Evolutionary conservation across 1,140 invertebrate genomes (phyloP), one percentile per base, ranked within the genome.

Genomic region (Leucophenga varia): DNA sequence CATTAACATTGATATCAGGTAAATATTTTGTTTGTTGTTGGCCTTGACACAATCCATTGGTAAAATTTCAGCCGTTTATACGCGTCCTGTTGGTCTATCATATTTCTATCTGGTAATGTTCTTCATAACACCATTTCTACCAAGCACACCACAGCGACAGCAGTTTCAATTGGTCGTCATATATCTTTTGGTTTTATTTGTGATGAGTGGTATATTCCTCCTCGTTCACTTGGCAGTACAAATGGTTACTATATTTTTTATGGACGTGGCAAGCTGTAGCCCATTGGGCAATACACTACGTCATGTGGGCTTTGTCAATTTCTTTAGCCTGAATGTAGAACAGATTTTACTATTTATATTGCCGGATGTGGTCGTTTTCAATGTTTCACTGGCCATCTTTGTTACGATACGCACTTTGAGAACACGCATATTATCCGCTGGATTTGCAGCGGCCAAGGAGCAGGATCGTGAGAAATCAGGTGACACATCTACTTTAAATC

Each of bases 301-400:
- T 3, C 42, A 52, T 51, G 2, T 65, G 31, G 61, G 61, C 1
- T 61, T 65, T 25, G 9, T 54, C 1, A 32, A 39, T 22, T 18
- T 32, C 9, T 9, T 30, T 3, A 9, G 2, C 47, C 39, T 6
- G 25, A 64, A 58, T 1, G 12, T 47, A 16, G 28, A 32, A 19
- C 14, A 44, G 2, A 36, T 67, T 18, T 38, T 57, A 0, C 36
- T 56, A 45, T 84, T 81, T 77, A 57, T 86, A 3, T 57, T 79
- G 9, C 86, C 87, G 13, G 87, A 89, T 74, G 75, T 87, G 20
- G 57, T 81, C 34, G 68, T 83, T 10, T 57, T 81, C 38, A 58
- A 80, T 1, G 61, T 68, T 2, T 78, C 77, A 8, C 39, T 82
- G 21, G 49, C 77, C 3, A 49, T 78, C 14, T 79, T 81, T 50